Conservation (phyloP, 2,113 vertebrate genomes). For the Hippocampus abdominalis region DNA sequence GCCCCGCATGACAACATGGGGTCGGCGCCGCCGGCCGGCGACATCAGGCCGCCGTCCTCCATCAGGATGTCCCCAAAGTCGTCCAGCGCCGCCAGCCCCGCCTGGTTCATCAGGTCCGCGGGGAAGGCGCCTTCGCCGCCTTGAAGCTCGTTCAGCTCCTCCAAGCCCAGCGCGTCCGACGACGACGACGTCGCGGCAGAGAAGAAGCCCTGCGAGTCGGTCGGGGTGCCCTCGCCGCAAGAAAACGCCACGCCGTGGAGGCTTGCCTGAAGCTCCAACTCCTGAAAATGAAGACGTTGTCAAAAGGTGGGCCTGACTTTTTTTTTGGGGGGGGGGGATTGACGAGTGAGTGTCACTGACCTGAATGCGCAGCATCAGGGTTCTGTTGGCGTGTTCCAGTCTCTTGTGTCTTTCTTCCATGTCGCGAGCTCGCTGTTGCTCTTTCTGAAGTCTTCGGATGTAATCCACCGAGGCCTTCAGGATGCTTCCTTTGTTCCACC, state of each 20-base stretch:
- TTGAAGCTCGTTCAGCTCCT: conserved; percentile 71
- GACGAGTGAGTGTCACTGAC: conserved; percentile 17
- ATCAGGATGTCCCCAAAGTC: conserved; percentile 82
- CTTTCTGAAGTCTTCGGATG: conserved; percentile 92
- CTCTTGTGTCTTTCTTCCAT: conserved; percentile 83
- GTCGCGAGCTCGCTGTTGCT: conserved; percentile 85
- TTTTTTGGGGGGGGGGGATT: neutral
- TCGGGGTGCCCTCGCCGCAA: conserved; percentile 9
- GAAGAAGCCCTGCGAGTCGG: conserved; percentile 30
- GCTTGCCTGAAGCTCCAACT: conserved; percentile 85
- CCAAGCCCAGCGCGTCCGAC: conserved; percentile 67
- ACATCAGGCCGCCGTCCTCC: conserved; percentile 78
- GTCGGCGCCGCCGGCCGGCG: conserved; percentile 66
- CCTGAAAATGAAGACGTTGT: conserved; percentile 60
- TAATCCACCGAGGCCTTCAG: conserved; percentile 93
- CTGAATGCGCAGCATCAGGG: conserved; percentile 80
- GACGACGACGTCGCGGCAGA: conserved; percentile 31
- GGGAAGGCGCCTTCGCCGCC: conserved; percentile 55
- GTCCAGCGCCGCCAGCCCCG: conserved; percentile 53
- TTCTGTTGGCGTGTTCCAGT: conserved; percentile 83
- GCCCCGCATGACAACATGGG: conserved; percentile 79
- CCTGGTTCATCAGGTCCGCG: conserved; percentile 65
- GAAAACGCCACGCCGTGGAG: conserved; percentile 71
- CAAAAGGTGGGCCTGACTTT: neutral
- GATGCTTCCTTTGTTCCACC: conserved; percentile 95